A percentile compares a stretch with the other conserved stretches of the same genome.
Evolutionary conservation across 2,888 invertebrate species (phyloP).

Genomic region (Uloborus plumipes): DNA sequence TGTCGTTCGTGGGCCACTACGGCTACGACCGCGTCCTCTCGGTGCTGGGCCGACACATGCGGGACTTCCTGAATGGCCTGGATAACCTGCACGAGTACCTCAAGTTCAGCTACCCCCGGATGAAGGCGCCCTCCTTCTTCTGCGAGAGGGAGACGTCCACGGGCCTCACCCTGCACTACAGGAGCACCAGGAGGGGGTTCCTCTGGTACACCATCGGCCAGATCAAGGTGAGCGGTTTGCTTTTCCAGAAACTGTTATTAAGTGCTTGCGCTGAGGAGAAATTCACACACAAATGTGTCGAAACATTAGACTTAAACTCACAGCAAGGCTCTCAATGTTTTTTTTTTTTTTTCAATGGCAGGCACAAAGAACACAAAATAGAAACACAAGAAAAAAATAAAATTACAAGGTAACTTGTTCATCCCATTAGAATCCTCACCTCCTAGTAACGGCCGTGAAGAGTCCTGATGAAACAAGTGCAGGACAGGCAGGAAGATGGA

Average conservation of each 20-base stretch:
- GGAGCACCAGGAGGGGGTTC: constrained; percentile 92
- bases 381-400: too few species aligned
- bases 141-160: constrained; percentile 94
- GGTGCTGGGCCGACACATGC: constrained; percentile 86
- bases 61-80: constrained; percentile 93
- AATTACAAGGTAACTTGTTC: too few species aligned
- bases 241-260: not conserved
- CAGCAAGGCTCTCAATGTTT: too few species aligned
- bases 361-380: too few species aligned
- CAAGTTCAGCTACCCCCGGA: constrained; percentile 92
- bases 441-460: too few species aligned
- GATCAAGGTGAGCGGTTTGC: constrained; percentile 75
- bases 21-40: constrained; percentile 93
- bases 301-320: too few species aligned
- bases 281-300: too few species aligned
- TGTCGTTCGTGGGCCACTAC: constrained; percentile 89
- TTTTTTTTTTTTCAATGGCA: too few species aligned
- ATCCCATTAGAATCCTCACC: too few species aligned
- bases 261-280: too few species aligned
- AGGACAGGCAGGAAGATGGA: too few species aligned
- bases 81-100: constrained; percentile 98
- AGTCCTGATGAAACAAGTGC: too few species aligned
- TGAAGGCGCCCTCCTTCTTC: constrained; percentile 94
- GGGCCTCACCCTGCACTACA: constrained; percentile 92
- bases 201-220: constrained; percentile 98